A percentile compares a stretch with the other conserved stretches of the same genome.
Evolutionary conservation across 2,113 vertebrate genomes (phyloP).

Genomic region (Pseudorasbora parva): DNA sequence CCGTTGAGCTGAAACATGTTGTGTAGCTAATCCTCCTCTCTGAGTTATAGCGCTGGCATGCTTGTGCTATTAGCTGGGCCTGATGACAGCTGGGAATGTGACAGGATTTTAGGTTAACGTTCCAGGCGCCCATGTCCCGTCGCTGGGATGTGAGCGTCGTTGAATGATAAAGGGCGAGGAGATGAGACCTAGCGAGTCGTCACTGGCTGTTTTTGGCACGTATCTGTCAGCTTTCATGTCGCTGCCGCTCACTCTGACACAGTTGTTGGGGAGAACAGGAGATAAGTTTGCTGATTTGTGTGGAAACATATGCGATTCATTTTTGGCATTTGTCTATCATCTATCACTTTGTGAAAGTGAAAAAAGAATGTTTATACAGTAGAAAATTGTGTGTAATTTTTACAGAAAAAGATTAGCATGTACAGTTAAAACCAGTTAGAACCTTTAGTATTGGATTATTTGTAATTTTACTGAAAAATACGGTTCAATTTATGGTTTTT

Average conservation of each 20-base stretch:
- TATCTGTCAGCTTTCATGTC: conserved; percentile 19
- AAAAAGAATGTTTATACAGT: neutral
- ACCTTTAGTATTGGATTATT: neutral
- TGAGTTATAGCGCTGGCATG: conserved; percentile 33
- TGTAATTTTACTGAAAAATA: neutral
- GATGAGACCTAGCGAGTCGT: neutral
- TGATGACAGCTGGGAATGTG: conserved; percentile 50
- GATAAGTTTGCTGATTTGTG: neutral
- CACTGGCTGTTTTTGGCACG: conserved; percentile 23
- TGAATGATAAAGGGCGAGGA: neutral
- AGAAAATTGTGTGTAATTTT: neutral
- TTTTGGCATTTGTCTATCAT: neutral
- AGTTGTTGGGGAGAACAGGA: neutral
- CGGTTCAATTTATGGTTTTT: neutral
- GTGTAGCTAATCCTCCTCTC: conserved; percentile 17
- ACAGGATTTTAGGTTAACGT: conserved; percentile 24
- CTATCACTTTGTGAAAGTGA: neutral
- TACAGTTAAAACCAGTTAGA: neutral
- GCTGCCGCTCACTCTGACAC: neutral
- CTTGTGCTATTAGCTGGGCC: conserved; percentile 26
- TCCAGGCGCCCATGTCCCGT: conserved; percentile 7
- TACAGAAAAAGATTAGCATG: too few relatives aligned
- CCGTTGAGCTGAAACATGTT: conserved; percentile 18
- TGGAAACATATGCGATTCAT: neutral
- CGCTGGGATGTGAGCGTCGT: neutral